phyloP scores from a whole-genome alignment of 2,797 vertebrate genomes.

The Myotis daubentonii region DNA sequence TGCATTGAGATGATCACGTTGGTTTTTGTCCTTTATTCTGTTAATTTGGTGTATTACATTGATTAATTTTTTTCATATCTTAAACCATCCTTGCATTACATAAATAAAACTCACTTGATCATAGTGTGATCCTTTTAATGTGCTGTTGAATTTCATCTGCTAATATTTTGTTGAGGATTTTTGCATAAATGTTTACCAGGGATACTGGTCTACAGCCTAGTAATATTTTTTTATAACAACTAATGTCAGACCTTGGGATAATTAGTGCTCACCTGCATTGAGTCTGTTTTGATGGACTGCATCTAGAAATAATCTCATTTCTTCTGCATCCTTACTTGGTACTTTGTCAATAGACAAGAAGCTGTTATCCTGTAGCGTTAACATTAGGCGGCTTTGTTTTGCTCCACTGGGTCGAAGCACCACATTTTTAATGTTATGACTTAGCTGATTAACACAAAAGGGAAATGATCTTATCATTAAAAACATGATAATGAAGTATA shows the following conservation, averaged over 20 bases:
- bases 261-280: conserved; percentile 86
- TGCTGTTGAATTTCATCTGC: background rate
- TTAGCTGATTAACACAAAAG: conserved; percentile 88
- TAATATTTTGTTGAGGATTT: conserved; percentile 11
- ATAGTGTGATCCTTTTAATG: background rate
- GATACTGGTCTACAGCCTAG: background rate
- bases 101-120: conserved; percentile 38
- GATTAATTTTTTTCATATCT: conserved; percentile 21
- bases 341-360: conserved; percentile 93
- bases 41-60: background rate
- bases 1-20: background rate
- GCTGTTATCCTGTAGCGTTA: conserved; percentile 93
- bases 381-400: conserved; percentile 89
- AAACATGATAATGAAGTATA: conserved; percentile 19
- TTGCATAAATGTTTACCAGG: background rate
- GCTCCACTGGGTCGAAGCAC: conserved; percentile 85
- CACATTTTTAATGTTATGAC: conserved; percentile 96
- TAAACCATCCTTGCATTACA: background rate
- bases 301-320: conserved; percentile 94
- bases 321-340: conserved; percentile 88
- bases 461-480: conserved; percentile 46
- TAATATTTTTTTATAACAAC: conserved; percentile 27
- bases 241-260: background rate
- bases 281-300: conserved; percentile 91
- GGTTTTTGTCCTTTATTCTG: conserved; percentile 29